phyloP scores from a whole-genome alignment of 2,888 invertebrate genomes.

The Busseola fusca region DNA sequence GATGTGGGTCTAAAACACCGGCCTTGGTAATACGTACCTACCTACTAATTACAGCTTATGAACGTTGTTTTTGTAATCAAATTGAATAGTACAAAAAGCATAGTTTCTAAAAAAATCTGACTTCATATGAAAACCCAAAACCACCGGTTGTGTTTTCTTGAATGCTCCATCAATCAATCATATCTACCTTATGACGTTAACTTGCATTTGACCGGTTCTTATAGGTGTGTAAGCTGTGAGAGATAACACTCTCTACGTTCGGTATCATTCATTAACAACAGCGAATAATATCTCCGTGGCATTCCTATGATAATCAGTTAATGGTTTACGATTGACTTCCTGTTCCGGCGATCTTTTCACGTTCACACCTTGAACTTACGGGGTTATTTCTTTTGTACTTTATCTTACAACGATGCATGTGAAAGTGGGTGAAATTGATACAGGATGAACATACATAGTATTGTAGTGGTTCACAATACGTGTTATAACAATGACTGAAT shows the following conservation, averaged over 20 bases:
- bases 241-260: constrained; percentile 46
- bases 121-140: constrained; percentile 2
- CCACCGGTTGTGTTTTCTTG: background rate
- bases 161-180: constrained; percentile 11
- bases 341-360: constrained; percentile 37
- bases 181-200: background rate
- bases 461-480: constrained; percentile 50
- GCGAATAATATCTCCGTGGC: constrained; percentile 31
- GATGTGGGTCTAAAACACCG: background rate
- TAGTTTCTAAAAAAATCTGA: background rate
- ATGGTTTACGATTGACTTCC: constrained; percentile 47
- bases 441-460: constrained; percentile 43
- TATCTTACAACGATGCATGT: constrained; percentile 26
- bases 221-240: constrained; percentile 15
- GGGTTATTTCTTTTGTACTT: constrained; percentile 23
- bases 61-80: background rate
- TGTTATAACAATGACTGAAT: constrained; percentile 50
- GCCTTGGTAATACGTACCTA: background rate
- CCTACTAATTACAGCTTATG: background rate
- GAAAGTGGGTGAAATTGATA: constrained; percentile 50
- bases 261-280: constrained; percentile 31
- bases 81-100: background rate
- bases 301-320: constrained; percentile 64
- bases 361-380: constrained; percentile 5
- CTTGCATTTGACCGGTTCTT: constrained; percentile 33